Evolutionary conservation across 2,888 invertebrate species (phyloP), one percentile per base, ranked within the genome.

Genomic region (Dexiosoma caninum): DNA sequence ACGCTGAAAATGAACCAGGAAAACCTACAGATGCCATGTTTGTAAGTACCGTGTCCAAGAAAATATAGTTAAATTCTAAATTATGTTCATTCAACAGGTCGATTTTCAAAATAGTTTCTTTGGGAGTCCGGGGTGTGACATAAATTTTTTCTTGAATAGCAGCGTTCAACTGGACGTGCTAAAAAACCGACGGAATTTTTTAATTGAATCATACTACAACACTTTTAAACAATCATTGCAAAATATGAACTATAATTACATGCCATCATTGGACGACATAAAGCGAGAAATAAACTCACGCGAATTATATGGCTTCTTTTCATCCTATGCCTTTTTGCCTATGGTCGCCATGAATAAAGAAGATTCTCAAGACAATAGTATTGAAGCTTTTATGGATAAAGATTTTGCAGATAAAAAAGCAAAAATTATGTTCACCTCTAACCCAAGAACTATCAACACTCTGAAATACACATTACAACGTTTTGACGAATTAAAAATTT

Each of bases 1-100:
- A 92, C 82, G 84, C 90, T 70, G 84, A 85, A 2, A 81, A 86
- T 23, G 84, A 87, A 70, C 88, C 88, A 74, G 83, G 84, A 3
- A 83, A 83, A 42, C 88, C 91, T 7, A 86, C 88, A 57, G 91
- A 92, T 84, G 89, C 90, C 49, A 88, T 88, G 74, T 90, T 91
- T 80, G 91, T 91, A 85, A 89, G 90, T 87, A 14, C 4, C 4
- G 3, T n/a, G 10, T 30, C 23, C 9, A 5, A 5, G 14, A 9
- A 44, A 42, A 16, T 32, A 5, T 37, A 55, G 6, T n/a, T 7
- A 5, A 30, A 19, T 37, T 10, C 14, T 14, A 44, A 32, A 9
- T 57, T 21, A 9, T 40, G n/a, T 42, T 30, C 16, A 9, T 60
- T 42, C 46, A 53, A 3, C 27, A 89, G 89, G 85, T 89, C 51